Percentiles rank a stretch among this genome's conserved stretches.
Conservation (phyloP, 2,113 vertebrate genomes). For the Passerina amoena region DNA sequence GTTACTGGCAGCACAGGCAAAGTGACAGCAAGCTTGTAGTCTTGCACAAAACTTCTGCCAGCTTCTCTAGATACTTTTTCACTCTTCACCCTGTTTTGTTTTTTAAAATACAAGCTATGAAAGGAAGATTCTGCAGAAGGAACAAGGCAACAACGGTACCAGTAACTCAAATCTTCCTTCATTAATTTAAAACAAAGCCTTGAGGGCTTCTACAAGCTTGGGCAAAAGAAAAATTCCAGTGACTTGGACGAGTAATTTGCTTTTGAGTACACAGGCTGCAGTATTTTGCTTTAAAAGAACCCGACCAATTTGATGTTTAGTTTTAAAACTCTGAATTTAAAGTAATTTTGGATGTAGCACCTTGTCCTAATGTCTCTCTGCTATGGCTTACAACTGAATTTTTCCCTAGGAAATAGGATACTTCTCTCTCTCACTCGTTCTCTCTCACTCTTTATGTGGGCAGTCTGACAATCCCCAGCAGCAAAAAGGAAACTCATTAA, state of each 20-base stretch:
- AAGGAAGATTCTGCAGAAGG: background rate
- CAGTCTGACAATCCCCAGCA: background rate
- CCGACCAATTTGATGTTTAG: background rate
- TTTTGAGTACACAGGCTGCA: background rate
- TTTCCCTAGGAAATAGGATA: background rate
- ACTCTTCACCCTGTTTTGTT: background rate
- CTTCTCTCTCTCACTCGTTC: background rate
- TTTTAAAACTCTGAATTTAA: background rate
- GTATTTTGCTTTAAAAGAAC: background rate
- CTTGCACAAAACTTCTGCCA: background rate
- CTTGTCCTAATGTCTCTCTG: background rate
- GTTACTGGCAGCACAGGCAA: background rate
- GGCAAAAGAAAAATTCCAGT: background rate
- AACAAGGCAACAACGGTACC: background rate
- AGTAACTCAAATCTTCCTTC: background rate
- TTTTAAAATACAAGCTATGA: background rate
- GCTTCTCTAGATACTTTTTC: background rate
- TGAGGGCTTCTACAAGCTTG: background rate
- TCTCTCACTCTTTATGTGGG: background rate
- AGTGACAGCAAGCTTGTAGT: background rate
- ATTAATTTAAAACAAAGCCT: background rate
- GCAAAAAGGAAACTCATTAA: conserved; percentile 34
- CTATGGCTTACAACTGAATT: background rate
- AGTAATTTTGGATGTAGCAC: background rate
- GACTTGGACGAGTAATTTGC: background rate